Evolutionary conservation across 2,888 invertebrate species (phyloP).

Genomic region (Thymelicus acteon): DNA sequence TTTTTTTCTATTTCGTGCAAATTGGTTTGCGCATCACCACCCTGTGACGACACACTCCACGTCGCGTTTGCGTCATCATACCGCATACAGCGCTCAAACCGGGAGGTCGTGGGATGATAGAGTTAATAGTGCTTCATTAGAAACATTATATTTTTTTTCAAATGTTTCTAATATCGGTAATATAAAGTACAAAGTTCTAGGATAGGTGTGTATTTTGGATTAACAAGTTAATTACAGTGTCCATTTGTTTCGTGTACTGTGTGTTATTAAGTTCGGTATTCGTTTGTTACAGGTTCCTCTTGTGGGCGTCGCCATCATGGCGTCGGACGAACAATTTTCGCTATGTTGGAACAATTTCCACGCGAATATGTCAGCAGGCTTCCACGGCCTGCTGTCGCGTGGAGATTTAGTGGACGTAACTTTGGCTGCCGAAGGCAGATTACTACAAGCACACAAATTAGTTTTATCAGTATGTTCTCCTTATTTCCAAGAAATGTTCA

Average conservation of each 20-base stretch:
- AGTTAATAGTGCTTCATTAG: constrained; percentile 61
- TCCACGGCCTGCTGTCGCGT: constrained; percentile 88
- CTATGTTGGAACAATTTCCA: constrained; percentile 91
- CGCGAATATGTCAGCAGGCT: constrained; percentile 89
- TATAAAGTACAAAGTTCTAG: constrained; percentile 80
- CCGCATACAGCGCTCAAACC: constrained; percentile 71
- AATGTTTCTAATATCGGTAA: constrained; percentile 80
- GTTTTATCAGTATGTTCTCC: constrained; percentile 90
- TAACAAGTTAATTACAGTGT: neutral
- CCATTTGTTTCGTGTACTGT: neutral
- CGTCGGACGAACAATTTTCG: constrained; percentile 90
- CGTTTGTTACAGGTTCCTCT: constrained; percentile 64
- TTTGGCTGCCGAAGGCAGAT: constrained; percentile 88
- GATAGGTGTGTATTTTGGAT: constrained; percentile 64
- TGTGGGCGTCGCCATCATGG: constrained; percentile 85
- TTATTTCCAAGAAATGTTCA: constrained; percentile 90
- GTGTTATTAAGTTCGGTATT: constrained; percentile 9
- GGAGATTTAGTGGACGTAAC: constrained; percentile 89
- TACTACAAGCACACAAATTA: constrained; percentile 89
- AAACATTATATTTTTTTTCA: constrained; percentile 69
- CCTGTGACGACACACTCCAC: constrained; percentile 72
- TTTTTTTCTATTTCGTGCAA: constrained; percentile 57
- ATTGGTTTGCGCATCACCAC: constrained; percentile 48
- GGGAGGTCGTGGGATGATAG: constrained; percentile 73
- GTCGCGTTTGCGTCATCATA: constrained; percentile 80